Evolutionary conservation across 2,113 vertebrate species (phyloP), one percentile per base, ranked within the genome.

Genomic region (Narcine bancroftii): DNA sequence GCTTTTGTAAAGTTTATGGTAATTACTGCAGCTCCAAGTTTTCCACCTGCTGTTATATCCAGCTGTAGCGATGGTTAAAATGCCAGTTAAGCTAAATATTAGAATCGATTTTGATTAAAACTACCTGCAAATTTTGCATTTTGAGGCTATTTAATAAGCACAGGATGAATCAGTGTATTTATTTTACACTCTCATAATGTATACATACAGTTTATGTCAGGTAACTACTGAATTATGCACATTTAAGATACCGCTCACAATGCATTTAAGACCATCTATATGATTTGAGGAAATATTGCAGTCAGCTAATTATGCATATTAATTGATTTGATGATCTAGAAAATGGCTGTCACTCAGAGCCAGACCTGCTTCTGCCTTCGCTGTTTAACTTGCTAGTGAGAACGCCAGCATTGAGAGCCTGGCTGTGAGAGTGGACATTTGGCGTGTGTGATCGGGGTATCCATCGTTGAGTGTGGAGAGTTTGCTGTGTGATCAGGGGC

Each of bases 41-140:
- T 60, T 87, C 81, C 33, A 87, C 33, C 50, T 60, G 50, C 81
- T 87, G 53, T 87, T 87, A 60, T 3, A 60, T 39, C 5, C 29
- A 60, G 81, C 81, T 87, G 17, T 3, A 87, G 21, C 60, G 53
- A 63, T 60, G 81, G 33, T 53, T 87, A 87, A 87, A 87, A 87
- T 36, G 9, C 81, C 81, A 87, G 21, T 87, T 63, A 21, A 87
- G 15, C 15, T 60, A 60, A 60, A 60, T 87, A 60, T 87, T 87
- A 60, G 5, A 60, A 53, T 87, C 1, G 29, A 85, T 6, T 56
- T 36, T 60, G 53, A 60, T n/a, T 60, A 36, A 60, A 36, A 63
- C 19, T 60, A 11, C 6, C 1, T 56, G n/a, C 11, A 39, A 1
- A 1, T 75, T 75, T 11, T 39, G 50, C 17, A 85, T 60, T 53